Percentiles rank a stretch among this genome's conserved stretches.
phyloP scores from a whole-genome alignment of 2,113 vertebrate genomes.

The Lipotes vexillifer region DNA sequence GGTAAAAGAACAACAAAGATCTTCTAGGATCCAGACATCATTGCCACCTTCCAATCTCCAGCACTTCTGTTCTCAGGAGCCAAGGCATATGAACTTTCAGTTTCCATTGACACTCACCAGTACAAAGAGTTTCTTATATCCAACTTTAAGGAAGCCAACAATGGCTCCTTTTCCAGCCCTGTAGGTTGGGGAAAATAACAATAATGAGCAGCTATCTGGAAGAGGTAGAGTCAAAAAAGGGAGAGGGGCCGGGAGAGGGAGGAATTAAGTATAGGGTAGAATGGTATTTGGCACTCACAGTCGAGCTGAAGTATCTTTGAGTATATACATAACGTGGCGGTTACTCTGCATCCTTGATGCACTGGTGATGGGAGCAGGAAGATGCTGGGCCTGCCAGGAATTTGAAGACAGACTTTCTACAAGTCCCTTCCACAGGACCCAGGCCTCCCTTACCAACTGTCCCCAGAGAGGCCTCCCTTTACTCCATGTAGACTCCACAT shows the following conservation, averaged over 20 bases:
- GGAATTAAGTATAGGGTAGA: background rate
- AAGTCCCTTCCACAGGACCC: background rate
- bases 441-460: background rate
- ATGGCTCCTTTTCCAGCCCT: slow-evolving; percentile 82
- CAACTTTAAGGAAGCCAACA: slow-evolving; percentile 92
- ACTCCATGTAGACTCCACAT: background rate
- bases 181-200: background rate
- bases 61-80: background rate
- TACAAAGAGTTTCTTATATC: slow-evolving; percentile 93
- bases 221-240: background rate
- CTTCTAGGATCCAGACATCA: background rate
- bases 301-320: slow-evolving; percentile 87
- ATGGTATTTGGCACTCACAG: slow-evolving; percentile 75
- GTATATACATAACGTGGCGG: slow-evolving; percentile 88
- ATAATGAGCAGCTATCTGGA: background rate
- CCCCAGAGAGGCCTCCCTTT: background rate
- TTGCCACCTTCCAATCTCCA: background rate
- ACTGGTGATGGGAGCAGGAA: slow-evolving; percentile 89
- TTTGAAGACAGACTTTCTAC: background rate
- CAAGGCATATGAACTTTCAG: background rate
- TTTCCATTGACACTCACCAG: slow-evolving; percentile 82
- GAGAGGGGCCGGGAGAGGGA: background rate
- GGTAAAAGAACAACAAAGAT: background rate
- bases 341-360: slow-evolving; percentile 89
- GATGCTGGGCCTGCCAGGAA: slow-evolving; percentile 85